phyloP scores from a whole-genome alignment of 2,113 vertebrate genomes.

The Tinamus guttatus region DNA sequence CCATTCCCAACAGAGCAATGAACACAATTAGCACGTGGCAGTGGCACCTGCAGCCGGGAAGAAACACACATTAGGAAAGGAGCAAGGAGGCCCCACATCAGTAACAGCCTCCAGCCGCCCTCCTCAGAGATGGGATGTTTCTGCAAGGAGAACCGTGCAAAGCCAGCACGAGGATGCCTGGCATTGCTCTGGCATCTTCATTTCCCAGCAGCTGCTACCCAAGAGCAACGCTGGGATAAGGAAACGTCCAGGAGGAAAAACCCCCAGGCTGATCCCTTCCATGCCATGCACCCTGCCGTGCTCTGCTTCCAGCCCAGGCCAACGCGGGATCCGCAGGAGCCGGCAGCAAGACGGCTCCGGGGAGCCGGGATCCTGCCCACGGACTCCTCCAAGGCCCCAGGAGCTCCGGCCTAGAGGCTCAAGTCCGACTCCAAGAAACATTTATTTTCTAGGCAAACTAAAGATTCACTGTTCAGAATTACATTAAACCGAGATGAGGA shows the following conservation, averaged over 20 bases:
- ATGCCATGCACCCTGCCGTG: not conserved
- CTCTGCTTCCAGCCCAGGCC: not conserved
- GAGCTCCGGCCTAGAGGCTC: not conserved
- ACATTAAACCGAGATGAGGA: constrained; percentile 41
- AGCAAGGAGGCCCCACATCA: not conserved
- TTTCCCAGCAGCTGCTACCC: not conserved
- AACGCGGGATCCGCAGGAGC: not conserved
- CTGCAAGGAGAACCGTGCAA: not conserved
- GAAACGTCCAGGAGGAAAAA: not conserved
- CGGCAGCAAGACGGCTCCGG: not conserved
- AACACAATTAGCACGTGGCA: constrained; percentile 24
- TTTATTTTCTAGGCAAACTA: constrained; percentile 43
- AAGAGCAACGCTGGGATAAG: not conserved
- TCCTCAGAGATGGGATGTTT: not conserved
- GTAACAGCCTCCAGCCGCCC: not conserved
- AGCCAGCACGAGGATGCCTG: fast-evolving
- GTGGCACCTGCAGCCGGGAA: constrained; percentile 6
- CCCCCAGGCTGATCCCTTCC: not conserved
- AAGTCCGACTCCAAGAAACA: constrained; percentile 1
- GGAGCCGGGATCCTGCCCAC: not conserved
- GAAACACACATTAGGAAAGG: not conserved
- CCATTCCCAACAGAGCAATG: constrained; percentile 29
- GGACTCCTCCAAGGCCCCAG: not conserved
- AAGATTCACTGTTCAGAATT: constrained; percentile 27
- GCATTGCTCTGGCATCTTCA: not conserved